These are phyloP conservation scores for Myrmophylax atrothorax DNA, from an alignment of 2,113 vertebrate genomes.

Conservation along the genomic window DNA sequence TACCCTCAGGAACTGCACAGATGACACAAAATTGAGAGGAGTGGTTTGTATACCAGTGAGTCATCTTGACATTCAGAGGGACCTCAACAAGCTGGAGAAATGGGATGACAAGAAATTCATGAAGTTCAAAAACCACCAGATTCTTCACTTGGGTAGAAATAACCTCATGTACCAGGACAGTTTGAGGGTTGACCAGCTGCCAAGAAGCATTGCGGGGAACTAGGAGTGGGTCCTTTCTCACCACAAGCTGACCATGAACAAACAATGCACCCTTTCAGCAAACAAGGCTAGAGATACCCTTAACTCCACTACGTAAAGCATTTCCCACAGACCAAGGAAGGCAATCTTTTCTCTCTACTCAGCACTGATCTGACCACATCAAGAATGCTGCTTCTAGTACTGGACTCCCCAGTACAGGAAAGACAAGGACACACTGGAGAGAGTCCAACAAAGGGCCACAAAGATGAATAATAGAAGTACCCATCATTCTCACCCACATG, in stretches of 20 bases:
- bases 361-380: background rate
- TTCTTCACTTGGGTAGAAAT: background rate
- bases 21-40: background rate
- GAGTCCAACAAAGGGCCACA: background rate
- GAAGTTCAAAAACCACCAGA: background rate
- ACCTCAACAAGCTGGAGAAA: accelerated
- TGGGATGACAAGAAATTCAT: background rate
- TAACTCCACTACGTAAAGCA: background rate
- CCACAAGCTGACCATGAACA: accelerated
- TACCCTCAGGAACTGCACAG: background rate
- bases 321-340: accelerated
- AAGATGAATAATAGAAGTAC: background rate
- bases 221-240: background rate
- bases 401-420: background rate
- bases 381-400: accelerated
- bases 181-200: accelerated
- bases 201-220: background rate
- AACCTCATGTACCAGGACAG: background rate
- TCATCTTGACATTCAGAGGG: background rate
- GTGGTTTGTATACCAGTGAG: background rate
- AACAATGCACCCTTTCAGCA: background rate
- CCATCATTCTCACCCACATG: accelerated
- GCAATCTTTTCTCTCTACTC: background rate
- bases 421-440: background rate
- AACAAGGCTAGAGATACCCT: background rate